Base-by-base conservation (phyloP, 2,113 vertebrate species). In the Oceanodroma tethys region DNA sequence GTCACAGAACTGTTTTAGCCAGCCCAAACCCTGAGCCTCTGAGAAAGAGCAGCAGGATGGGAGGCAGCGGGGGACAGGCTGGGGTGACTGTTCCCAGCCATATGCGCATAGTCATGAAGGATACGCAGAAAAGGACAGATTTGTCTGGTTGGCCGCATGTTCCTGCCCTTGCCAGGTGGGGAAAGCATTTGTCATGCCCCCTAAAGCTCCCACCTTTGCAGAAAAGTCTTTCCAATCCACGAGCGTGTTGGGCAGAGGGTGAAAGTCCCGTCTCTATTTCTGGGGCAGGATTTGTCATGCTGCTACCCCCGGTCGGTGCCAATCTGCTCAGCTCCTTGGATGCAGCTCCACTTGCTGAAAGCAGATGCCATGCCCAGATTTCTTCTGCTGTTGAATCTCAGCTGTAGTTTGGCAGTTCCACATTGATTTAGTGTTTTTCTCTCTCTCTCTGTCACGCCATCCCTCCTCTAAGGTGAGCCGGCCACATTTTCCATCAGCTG, bases 381-480 rank as follows among this genome's bases (percentile, higher is more conserved):
- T 34, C 94, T 94, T 91, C 90, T 95, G 92, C 93, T 82, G 90
- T 80, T 71, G 91, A 76, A 85, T 94, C 96, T 97, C 95, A 91
- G 90, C 95, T 94, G 94, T 16, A 52, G 86, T 66, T 89, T 95
- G 96, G 95, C 96, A 93, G 76, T 19, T 94, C 73, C 79, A 38
- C 32, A 2, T 45, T 95, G 95, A 95, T 92, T 43, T 62, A 96
- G 94, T 88, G 87, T 47, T 93, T 90, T 79, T 88, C 47, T 92
- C 66, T 40, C 94, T 43, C 84, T 79, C 62, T 75, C 81, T 83
- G 92, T 90, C 93, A 50, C 22, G 75, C 83, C 91, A 88, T 93
- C 91, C 91, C 73, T 96, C 85, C 93, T 90, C 86, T 7, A 30
- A 94, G 96, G 93, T 86, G 91, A 94, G 93, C 72, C 93, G 88